Base-by-base conservation (phyloP, 2,888 invertebrate genomes). In the Dryobotodes eremita region DNA sequence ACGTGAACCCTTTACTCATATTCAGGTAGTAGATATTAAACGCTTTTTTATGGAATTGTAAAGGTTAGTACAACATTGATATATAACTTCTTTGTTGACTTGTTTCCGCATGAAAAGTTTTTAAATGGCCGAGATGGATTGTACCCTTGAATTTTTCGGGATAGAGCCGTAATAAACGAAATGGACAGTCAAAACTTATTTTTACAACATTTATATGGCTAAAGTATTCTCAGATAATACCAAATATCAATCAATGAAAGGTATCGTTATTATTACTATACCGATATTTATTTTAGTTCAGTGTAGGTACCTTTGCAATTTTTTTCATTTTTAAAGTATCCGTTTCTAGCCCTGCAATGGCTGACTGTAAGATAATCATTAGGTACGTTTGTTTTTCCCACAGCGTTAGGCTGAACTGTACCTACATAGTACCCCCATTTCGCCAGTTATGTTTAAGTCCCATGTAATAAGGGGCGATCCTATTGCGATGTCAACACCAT, bases 81-180 rank as follows among this genome's bases (percentile, higher is more conserved):
- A 3, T 3, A 1, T 36, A 36, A 36, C 31, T 36, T 1, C 31
- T 36, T 36, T 36, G 31, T 36, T 36, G 2, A 36, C 31, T 36
- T 36, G 31, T 36, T 31, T 64, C 2, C 20, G 55, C 55, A 46
- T n/a, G 48, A 55, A 77, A 78, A 65, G 79, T 48, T 78, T 76
- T 55, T 55, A 64, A 62, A 64, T 77, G n/a, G n/a, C 15, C 31
- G 53, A 64, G 62, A 53, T 62, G 46, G n/a, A 76, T 46, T 2
- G 31, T 55, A 26, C 13, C 23, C 17, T 31, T 53, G 15, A 62
- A 8, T 55, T n/a, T 17, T 46, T 77, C 13, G 42, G 31, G 17
- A 17, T 59, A 11, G 15, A 74, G 10, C 5, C 42, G 1, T 74
- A n/a, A 15, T 26, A 13, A 57, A 64, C 17, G 26, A 48, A 72